phyloP scores from a whole-genome alignment of 1,140 invertebrate genomes.

The Drosophila eugracilis region DNA sequence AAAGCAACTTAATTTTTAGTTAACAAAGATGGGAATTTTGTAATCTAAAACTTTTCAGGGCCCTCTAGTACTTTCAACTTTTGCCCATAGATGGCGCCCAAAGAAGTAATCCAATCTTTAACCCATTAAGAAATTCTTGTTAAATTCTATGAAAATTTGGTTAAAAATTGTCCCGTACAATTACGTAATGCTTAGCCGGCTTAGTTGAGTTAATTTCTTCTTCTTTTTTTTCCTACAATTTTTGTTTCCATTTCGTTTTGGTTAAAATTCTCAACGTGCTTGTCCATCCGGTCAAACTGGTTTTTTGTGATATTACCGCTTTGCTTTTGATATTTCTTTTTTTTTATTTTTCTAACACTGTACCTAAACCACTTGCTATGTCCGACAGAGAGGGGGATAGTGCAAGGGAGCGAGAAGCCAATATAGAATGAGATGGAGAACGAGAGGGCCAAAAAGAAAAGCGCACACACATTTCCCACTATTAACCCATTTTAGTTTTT shows the following conservation, averaged over 20 bases:
- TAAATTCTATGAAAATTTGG: not conserved
- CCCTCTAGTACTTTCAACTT: not conserved
- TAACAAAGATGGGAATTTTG: too few relatives aligned
- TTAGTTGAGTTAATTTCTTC: conserved; percentile 15
- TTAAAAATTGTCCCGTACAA: conserved; percentile 16
- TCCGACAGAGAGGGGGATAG: not conserved
- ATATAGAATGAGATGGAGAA: not conserved
- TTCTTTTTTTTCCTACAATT: conserved; percentile 2
- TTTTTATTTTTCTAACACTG: conserved; percentile 39
- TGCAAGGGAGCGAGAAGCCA: not conserved
- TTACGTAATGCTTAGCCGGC: conserved; percentile 34
- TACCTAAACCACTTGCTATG: conserved; percentile 30
- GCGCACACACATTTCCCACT: conserved; percentile 68
- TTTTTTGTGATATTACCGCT: conserved; percentile 22
- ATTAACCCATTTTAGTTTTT: conserved; percentile 75
- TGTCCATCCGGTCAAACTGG: conserved; percentile 51
- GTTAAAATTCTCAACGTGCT: conserved; percentile 49
- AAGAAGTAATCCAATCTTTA: too few relatives aligned
- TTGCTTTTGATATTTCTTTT: not conserved
- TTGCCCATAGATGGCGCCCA: not conserved
- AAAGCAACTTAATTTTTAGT: too few relatives aligned
- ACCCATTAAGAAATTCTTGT: not conserved
- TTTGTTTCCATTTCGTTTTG: conserved; percentile 16
- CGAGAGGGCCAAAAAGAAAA: conserved; percentile 16
- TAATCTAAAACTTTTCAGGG: too few relatives aligned